Conservation (phyloP, 2,888 invertebrate species). For the Uloborus plumipes region DNA sequence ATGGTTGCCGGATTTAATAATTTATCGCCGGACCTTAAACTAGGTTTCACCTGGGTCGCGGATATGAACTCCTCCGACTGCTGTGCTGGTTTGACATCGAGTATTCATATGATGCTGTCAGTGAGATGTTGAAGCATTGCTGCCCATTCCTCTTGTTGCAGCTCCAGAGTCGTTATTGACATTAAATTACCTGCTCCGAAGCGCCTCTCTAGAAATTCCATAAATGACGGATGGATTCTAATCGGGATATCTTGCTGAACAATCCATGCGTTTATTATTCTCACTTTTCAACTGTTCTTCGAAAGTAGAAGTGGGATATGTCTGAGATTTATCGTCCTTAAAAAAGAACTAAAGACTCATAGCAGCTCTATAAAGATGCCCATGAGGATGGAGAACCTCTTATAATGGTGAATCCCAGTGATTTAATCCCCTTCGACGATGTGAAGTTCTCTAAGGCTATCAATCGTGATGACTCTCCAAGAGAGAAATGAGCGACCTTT, state of each 20-base stretch:
- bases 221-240: neutral
- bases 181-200: neutral
- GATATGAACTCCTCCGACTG: neutral
- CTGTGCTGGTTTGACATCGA: neutral
- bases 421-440: too few species aligned
- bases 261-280: neutral
- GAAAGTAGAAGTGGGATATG: neutral
- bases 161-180: neutral
- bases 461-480: neutral
- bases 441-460: too few species aligned
- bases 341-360: neutral
- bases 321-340: neutral
- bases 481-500: neutral
- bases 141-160: constrained; percentile 4
- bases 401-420: neutral
- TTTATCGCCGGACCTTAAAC: too few species aligned
- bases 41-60: too few species aligned
- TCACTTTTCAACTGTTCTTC: neutral
- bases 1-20: too few species aligned
- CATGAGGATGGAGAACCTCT: neutral
- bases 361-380: neutral
- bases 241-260: neutral
- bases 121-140: neutral
- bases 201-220: neutral
- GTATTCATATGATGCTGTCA: neutral